Base-by-base conservation (phyloP, 2,797 vertebrate species). In the Kryptolebias ocellatus region DNA sequence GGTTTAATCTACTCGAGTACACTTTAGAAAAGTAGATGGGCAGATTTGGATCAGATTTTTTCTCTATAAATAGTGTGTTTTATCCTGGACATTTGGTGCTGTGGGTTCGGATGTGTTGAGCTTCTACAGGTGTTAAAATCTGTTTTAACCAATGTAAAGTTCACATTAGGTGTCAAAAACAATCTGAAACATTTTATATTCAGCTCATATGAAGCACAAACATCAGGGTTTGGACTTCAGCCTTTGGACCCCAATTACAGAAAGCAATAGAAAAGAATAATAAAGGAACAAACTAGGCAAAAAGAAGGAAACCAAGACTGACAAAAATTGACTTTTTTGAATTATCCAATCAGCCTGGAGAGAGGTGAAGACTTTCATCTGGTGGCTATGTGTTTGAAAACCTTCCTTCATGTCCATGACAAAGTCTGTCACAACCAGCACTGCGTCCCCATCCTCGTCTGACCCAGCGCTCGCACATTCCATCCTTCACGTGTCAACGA, bases 401-500 rank as follows among this genome's bases (percentile, higher is more conserved):
- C 86, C 80, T 72, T 79, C 83, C 66, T 50, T 70, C 37, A 0
- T 10, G 70, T 74, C 68, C 51, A 76, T 78, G 89, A 90, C 84
- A 79, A 68, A 76, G 64, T 66, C 86, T 90, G 83, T 93, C 90
- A 90, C 72, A 89, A 72, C 83, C 68, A 44, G 67, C 83, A 69
- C 76, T 37, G 29, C 74, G 79, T 80, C 37, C 84, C 77, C 70
- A 52, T 72, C 75, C 79, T 70, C 53, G 86, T 81, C 81, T 83
- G 73, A 82, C 80, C 76, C 60, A 76, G 75, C 80, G 27, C 81
- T 87, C 61, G 9, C 81, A 79, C 89, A 90, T 89, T 89, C 85
- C 73, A 79, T 86, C 88, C 88, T 89, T 90, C 87, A 90, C 87
- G 78, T 91, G 92, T 93, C 92, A 93, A 60, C 89, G 6, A 76